Conservation (phyloP, 2,797 vertebrate species). For the Craterocephalus amniculus region DNA sequence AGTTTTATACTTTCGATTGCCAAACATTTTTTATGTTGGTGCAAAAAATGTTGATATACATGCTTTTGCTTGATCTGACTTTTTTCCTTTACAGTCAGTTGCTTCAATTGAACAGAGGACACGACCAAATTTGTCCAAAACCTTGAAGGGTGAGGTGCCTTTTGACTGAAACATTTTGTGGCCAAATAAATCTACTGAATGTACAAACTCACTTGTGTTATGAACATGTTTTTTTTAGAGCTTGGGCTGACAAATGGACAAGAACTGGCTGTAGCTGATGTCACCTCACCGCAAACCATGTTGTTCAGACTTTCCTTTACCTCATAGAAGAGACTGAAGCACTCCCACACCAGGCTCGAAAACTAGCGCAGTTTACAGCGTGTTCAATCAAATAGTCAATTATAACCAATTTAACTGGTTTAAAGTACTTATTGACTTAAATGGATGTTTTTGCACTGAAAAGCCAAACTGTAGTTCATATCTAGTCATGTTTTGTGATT, state of each 20-base stretch:
- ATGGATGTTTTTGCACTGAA: conserved; percentile 58
- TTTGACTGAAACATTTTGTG: conserved; percentile 1
- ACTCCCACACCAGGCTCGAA: conserved; percentile 29
- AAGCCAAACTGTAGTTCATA: conserved; percentile 50
- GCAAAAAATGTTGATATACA: neutral
- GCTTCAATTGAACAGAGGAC: conserved; percentile 94
- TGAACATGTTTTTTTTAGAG: conserved; percentile 77
- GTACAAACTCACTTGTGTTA: conserved; percentile 15
- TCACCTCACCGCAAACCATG: conserved; percentile 94
- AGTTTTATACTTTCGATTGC: neutral
- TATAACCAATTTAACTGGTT: conserved; percentile 29
- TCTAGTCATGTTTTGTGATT: conserved; percentile 46
- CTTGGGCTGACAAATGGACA: conserved; percentile 90
- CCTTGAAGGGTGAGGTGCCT: conserved; percentile 85
- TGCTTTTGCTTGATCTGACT: conserved; percentile 12
- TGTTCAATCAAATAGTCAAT: conserved; percentile 36
- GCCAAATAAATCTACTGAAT: conserved; percentile 11
- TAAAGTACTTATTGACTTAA: conserved; percentile 35
- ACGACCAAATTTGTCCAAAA: conserved; percentile 91
- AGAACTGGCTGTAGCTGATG: conserved; percentile 91
- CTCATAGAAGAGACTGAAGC: conserved; percentile 76
- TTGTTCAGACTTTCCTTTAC: conserved; percentile 93
- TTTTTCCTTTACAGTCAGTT: conserved; percentile 82
- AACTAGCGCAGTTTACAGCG: conserved; percentile 45
- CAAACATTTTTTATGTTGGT: neutral